These are phyloP conservation scores for Diadophis punctatus DNA, from an alignment of 2,113 vertebrate species.

Conservation along the genomic window DNA sequence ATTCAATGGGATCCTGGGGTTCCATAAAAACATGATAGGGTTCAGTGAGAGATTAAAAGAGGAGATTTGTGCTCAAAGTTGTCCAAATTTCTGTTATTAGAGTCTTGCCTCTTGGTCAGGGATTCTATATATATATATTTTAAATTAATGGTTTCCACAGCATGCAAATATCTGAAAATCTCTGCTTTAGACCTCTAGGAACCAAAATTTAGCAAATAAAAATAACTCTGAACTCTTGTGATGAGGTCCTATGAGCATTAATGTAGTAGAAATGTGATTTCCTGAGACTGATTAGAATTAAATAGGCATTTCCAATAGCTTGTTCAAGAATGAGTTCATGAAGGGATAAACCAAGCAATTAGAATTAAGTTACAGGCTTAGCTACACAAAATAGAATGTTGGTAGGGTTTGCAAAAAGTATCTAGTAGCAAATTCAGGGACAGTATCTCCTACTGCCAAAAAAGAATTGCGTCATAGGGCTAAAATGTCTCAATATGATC, in stretches of 20 bases:
- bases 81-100: not conserved
- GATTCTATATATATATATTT: too few relatives aligned
- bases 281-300: not conserved
- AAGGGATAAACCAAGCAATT: not conserved
- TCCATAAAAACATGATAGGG: not conserved
- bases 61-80: not conserved
- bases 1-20: not conserved
- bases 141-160: not conserved
- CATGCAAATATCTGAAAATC: not conserved
- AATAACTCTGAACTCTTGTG: not conserved
- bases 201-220: not conserved
- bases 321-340: not conserved
- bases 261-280: not conserved
- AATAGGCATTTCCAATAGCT: not conserved
- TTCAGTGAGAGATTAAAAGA: not conserved
- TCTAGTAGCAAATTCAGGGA: not conserved
- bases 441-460: not conserved
- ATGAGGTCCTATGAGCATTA: not conserved
- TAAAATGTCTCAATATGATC: not conserved
- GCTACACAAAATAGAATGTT: not conserved
- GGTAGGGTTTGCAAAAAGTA: not conserved
- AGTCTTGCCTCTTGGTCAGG: not conserved
- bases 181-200: not conserved
- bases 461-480: not conserved
- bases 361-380: not conserved